Base-by-base conservation (phyloP, 2,113 vertebrate genomes). In the Podarcis cretensis region DNA sequence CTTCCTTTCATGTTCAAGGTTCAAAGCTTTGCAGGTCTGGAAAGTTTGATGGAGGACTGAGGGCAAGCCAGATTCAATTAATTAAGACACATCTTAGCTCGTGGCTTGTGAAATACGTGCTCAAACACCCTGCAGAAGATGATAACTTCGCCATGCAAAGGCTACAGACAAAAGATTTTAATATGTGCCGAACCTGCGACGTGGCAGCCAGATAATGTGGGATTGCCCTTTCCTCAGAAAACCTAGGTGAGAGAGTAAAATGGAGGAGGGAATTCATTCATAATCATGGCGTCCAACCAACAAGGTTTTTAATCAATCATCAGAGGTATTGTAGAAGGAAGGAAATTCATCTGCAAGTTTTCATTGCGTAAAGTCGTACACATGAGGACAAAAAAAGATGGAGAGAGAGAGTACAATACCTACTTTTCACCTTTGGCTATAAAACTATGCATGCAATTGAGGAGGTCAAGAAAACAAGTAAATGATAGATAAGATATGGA, bases 1-100 rank as follows among this genome's bases (percentile, higher is more conserved):
- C 65, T 83, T 68, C 74, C 95, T 98, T 98, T 98, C 95, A 97
- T 97, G 97, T 97, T 92, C 87, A 92, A 93, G 90, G 95, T 96
- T 97, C 96, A 97, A 97, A 98, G 96, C 90, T 90, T 86, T 90
- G 76, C 92, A 89, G 89, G 94, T 95, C 96, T 98, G 98, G 97
- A 98, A 98, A 97, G 86, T 96, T 91, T 89, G 66, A 96, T 92
- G 96, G 94, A 94, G 89, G 89, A 96, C 7, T 81, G 85, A 83
- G 85, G 94, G 92, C 86, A 89, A 95, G 92, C 92, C 96, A 96
- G 91, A 75, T 90, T 94, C 94, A 91, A 94, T 96, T 95, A 95
- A 94, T 95, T 94, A 94, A 84, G 86, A 80, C 85, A 93, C 3
- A 5, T 90, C 90, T 94, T 91, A 93, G 91, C 90, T 66, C 85